phyloP scores from a whole-genome alignment of 2,888 invertebrate genomes.

The Pterobdella sp. region DNA sequence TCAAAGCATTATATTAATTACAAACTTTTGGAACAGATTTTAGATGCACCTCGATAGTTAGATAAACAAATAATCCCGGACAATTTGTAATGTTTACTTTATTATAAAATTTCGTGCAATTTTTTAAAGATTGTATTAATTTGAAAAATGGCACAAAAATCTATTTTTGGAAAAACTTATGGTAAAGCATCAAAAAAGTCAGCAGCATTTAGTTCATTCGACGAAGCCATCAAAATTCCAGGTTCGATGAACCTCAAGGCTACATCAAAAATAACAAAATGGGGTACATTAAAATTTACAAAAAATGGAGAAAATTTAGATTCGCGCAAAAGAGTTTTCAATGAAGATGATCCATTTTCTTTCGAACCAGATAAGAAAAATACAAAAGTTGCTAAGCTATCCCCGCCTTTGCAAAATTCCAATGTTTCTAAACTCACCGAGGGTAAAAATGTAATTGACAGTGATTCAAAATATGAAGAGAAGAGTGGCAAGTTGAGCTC shows the following conservation, averaged over 20 bases:
- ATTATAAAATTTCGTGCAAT: not conserved
- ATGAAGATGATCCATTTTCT: slow-evolving; percentile 25
- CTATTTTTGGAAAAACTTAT: slow-evolving; percentile 23
- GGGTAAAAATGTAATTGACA: not conserved
- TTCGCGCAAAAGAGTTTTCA: slow-evolving; percentile 14
- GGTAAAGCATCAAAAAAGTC: slow-evolving; percentile 10
- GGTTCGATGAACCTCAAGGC: slow-evolving; percentile 20
- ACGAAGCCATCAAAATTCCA: slow-evolving; percentile 20
- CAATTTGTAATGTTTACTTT: not conserved
- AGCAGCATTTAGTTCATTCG: slow-evolving; percentile 20
- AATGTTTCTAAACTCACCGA: not conserved
- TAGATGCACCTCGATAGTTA: not conserved
- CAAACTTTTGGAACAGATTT: no score
- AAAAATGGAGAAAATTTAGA: slow-evolving; percentile 9
- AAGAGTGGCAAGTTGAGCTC: no score
- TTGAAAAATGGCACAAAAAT: slow-evolving; percentile 8
- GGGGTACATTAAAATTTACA: slow-evolving; percentile 23
- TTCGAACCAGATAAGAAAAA: slow-evolving; percentile 20
- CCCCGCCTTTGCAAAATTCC: not conserved
- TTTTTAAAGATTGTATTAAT: not conserved
- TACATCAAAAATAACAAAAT: slow-evolving; percentile 15
- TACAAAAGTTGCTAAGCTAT: not conserved
- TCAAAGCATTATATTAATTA: no score
- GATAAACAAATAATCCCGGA: slow-evolving; percentile 8
- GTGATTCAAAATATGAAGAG: not conserved